Percentiles rank a stretch among this genome's conserved stretches.
Conservation (phyloP, 2,797 vertebrate genomes). For the Clarias laeviceps region DNA sequence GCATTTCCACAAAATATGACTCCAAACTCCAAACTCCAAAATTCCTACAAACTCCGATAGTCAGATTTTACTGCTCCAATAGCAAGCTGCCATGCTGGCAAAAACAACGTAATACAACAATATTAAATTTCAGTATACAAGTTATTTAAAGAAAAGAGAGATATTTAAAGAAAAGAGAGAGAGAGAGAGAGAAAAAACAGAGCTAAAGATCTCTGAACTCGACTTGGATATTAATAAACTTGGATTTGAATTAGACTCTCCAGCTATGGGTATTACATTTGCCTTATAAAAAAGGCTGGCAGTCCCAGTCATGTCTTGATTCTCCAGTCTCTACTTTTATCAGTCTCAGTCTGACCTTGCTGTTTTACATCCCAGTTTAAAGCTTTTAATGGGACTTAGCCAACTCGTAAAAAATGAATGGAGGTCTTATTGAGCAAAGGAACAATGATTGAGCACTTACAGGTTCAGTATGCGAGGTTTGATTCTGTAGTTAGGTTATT, state of each 20-base stretch:
- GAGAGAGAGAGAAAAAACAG: too few relatives aligned
- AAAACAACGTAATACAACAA: too few relatives aligned
- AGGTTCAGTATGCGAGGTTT: not conserved
- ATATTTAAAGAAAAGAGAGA: too few relatives aligned
- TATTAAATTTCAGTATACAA: too few relatives aligned
- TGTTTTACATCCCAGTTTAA: not conserved
- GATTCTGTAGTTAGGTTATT: not conserved
- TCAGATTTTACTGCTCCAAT: too few relatives aligned
- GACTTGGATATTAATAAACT: not conserved
- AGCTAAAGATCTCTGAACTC: not conserved
- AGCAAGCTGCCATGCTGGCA: too few relatives aligned
- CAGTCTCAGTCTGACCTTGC: not conserved
- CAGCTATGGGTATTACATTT: not conserved
- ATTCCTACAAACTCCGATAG: too few relatives aligned
- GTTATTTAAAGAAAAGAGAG: too few relatives aligned
- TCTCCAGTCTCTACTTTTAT: not conserved
- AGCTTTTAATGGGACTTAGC: not conserved
- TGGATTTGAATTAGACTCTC: not conserved
- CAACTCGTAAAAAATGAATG: conserved; percentile 10
- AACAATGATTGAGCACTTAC: not conserved
- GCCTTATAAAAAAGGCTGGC: not conserved
- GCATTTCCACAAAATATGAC: too few relatives aligned
- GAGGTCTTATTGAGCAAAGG: not conserved
- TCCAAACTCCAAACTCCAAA: too few relatives aligned
- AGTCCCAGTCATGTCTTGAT: not conserved